These are phyloP conservation scores for Clistopyga incitator DNA, from an alignment of 2,888 invertebrate species.

Conservation along the genomic window DNA sequence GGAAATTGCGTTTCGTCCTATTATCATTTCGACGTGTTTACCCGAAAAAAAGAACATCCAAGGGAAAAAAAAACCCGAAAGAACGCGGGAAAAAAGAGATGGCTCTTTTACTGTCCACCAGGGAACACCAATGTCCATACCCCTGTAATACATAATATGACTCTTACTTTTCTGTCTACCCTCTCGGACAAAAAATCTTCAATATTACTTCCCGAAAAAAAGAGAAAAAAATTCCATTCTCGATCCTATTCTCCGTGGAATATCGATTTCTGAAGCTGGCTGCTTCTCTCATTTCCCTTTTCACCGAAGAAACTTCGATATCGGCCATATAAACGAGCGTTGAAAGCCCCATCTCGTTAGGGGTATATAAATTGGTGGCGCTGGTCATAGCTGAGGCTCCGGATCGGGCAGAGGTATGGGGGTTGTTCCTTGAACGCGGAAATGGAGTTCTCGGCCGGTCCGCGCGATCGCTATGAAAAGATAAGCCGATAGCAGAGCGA, in stretches of 20 bases:
- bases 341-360: constrained; percentile 78
- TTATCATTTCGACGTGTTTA: constrained; percentile 74
- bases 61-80: constrained; percentile 42
- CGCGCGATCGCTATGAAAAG: constrained; percentile 80
- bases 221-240: constrained; percentile 2
- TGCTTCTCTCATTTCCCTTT: constrained; percentile 39
- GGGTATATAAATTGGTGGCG: constrained; percentile 80
- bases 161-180: constrained; percentile 33
- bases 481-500: constrained; percentile 75
- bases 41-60: constrained; percentile 51
- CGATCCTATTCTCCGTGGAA: constrained; percentile 34
- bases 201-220: neutral
- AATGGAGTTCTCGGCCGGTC: constrained; percentile 82
- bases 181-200: constrained; percentile 30
- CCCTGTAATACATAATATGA: constrained; percentile 58
- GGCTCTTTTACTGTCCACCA: constrained; percentile 52
- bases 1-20: constrained; percentile 79
- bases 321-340: constrained; percentile 79
- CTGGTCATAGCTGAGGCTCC: constrained; percentile 65
- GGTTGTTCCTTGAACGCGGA: constrained; percentile 80
- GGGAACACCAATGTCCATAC: constrained; percentile 54
- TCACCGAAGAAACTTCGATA: constrained; percentile 66
- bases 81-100: constrained; percentile 27
- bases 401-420: constrained; percentile 16
- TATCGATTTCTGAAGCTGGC: constrained; percentile 66